phyloP scores from a whole-genome alignment of 1,140 invertebrate species.

The Vanessa tameamea region DNA sequence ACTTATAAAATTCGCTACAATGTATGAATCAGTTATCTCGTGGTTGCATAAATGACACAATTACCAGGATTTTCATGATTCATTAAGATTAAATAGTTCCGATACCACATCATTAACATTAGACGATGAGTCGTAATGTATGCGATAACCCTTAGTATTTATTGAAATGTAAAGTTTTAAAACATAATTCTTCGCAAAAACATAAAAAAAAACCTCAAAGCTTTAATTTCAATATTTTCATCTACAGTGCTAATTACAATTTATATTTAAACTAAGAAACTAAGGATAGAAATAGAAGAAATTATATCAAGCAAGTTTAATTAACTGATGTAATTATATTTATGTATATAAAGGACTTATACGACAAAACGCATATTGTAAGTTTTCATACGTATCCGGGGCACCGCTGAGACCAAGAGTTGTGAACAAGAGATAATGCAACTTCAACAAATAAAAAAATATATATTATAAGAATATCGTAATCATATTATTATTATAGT shows the following conservation, averaged over 20 bases:
- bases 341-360: no score
- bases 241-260: not conserved
- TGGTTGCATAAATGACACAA: not conserved
- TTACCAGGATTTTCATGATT: not conserved
- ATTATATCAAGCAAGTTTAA: not conserved
- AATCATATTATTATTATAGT: no score
- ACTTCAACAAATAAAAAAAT: no score
- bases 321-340: not conserved
- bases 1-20: no score
- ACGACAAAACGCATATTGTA: no score
- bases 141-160: not conserved
- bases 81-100: not conserved
- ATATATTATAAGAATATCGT: no score
- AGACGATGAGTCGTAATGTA: not conserved
- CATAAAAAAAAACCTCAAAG: not conserved
- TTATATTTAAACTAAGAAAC: not conserved
- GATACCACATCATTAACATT: not conserved
- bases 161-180: not conserved
- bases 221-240: not conserved
- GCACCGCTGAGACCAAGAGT: no score
- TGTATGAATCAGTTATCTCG: no score
- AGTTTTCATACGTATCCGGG: no score
- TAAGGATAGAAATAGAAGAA: not conserved
- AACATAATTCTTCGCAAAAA: not conserved
- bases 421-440: no score